Base-by-base conservation (phyloP, 2,797 vertebrate genomes). In the Scolopax bukidnonensis region DNA sequence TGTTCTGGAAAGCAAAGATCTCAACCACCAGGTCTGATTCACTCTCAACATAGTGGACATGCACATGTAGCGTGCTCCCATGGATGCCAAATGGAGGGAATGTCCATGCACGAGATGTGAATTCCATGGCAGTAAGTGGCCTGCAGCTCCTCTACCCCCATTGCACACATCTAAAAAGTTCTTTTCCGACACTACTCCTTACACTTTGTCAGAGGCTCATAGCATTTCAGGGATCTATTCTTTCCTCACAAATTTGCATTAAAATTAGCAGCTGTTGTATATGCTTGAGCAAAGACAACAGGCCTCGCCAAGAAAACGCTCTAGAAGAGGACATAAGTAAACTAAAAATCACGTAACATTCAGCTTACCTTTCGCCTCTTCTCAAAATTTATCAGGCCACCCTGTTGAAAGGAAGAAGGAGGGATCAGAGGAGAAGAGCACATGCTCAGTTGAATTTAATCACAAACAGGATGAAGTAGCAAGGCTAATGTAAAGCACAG, bases 371-470 rank as follows among this genome's bases (percentile, higher is more conserved):
- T 98, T 96, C 99, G 98, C 93, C 99, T 98, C 98, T 99, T 99
- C 95, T 99, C 99, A 92, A 99, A 99, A 98, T 99, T 99, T 96
- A 99, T 99, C 96, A 99, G 98, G 41, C 99, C 99, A 59, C 98
- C 99, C 99, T 99, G 98, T 89, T 91, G 90, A 50, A 95, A 93
- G 84, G 45, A 47, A 47, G 60, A 83, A 84, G 84, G 77, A 87
- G 5, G 54, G 24, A 87, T 74, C 48, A 94, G 92, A 81, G 45
- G 45, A 84, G 41, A 84, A 90, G 53, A 61, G 40, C 73, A 48
- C 20, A 2, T 7, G n/a, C 43, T 83, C 14, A 18, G 28, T 4
- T 50, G 36, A 77, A 81, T 47, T 61, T 16, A 70, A 80, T 57
- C 38, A 75, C 83, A 65, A 71, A 69, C 57, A 59, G 71, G 57